Conservation (phyloP, 92 coral and sea anemone species). For the Anthopleura xanthogrammica region DNA sequence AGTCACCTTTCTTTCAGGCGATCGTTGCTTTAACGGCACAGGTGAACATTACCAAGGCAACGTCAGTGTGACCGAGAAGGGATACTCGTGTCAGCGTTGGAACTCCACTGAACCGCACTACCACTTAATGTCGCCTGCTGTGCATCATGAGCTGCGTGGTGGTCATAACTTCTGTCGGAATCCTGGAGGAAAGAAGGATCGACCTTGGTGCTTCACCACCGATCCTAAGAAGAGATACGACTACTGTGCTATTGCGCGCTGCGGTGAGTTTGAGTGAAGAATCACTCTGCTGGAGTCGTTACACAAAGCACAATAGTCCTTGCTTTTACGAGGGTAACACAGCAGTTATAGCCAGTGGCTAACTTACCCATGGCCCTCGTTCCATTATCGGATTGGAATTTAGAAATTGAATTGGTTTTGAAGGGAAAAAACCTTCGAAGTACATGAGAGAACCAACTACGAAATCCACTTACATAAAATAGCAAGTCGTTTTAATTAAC, state of each 20-base stretch:
- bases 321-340: too few relatives aligned
- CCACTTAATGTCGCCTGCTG: conserved; percentile 61
- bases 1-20: conserved; percentile 32
- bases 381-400: too few relatives aligned
- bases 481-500: too few relatives aligned
- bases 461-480: too few relatives aligned
- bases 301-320: not conserved
- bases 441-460: too few relatives aligned
- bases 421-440: too few relatives aligned
- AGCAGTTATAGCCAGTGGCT: too few relatives aligned
- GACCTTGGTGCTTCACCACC: conserved; percentile 92
- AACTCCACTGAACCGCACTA: conserved; percentile 66
- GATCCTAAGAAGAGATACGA: conserved; percentile 59
- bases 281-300: not conserved
- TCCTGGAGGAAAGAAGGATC: conserved; percentile 85
- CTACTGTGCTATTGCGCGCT: conserved; percentile 74
- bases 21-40: conserved; percentile 67
- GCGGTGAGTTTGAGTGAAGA: conserved; percentile 63
- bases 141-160: conserved; percentile 71
- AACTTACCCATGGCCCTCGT: too few relatives aligned
- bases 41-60: conserved; percentile 82
- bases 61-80: conserved; percentile 83
- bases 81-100: conserved; percentile 83
- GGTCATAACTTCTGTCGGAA: conserved; percentile 95
- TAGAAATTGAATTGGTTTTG: too few relatives aligned